phyloP scores from a whole-genome alignment of 2,113 vertebrate species.

The Myiozetetes cayanensis region DNA sequence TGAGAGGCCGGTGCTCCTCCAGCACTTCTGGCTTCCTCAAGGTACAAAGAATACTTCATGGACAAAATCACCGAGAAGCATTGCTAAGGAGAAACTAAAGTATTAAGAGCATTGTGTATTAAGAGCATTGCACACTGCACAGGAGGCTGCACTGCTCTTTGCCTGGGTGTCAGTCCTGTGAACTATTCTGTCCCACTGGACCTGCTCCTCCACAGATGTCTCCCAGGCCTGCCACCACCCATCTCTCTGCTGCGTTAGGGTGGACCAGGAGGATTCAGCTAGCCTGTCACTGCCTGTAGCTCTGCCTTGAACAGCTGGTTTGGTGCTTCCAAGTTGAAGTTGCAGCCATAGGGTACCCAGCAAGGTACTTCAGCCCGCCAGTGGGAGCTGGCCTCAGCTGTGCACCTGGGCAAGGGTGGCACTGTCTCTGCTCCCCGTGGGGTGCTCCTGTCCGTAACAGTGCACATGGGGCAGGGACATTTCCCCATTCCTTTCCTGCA shows the following conservation, averaged over 20 bases:
- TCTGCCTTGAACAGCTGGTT: not conserved
- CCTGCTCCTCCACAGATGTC: not conserved
- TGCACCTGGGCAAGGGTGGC: not conserved
- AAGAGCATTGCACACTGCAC: accelerated
- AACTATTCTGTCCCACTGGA: not conserved
- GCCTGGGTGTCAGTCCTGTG: not conserved
- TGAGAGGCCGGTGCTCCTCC: not conserved
- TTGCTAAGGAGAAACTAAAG: not conserved
- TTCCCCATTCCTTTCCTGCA: not conserved
- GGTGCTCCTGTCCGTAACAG: not conserved
- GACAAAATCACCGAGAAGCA: not conserved
- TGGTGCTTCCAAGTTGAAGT: not conserved
- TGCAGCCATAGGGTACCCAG: accelerated
- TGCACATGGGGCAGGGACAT: accelerated
- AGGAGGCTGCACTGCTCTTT: accelerated
- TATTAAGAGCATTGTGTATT: not conserved
- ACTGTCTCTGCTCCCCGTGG: accelerated
- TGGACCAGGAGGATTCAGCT: not conserved
- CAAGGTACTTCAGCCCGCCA: not conserved
- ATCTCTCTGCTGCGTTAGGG: not conserved
- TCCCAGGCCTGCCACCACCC: not conserved
- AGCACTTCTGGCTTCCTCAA: not conserved
- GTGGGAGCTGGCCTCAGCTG: not conserved
- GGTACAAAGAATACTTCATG: not conserved
- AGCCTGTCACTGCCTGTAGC: not conserved